These are phyloP conservation scores for Hyla sarda DNA, from an alignment of 2,113 vertebrate genomes.

Conservation along the genomic window DNA sequence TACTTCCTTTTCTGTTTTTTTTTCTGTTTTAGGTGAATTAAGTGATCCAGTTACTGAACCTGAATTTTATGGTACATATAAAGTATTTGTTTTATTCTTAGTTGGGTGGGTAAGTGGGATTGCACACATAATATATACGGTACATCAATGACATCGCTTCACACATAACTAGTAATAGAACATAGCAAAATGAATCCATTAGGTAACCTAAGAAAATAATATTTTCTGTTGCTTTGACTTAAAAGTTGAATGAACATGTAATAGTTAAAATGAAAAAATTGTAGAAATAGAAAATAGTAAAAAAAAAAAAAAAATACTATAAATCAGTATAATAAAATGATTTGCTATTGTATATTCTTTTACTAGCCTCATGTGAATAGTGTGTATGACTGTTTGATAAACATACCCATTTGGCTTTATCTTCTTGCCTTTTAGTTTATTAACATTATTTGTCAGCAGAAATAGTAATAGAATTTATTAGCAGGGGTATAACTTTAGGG, in stretches of 20 bases:
- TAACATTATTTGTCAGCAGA: neutral
- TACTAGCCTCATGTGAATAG: neutral
- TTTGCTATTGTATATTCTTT: neutral
- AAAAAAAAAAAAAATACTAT: neutral
- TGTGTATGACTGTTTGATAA: neutral
- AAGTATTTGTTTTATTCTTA: constrained; percentile 63
- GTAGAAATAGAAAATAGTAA: neutral
- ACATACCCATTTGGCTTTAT: neutral
- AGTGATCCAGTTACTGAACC: constrained; percentile 76
- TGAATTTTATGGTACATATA: constrained; percentile 80
- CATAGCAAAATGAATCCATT: neutral
- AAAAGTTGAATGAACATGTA: neutral
- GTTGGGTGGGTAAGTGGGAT: constrained; percentile 61
- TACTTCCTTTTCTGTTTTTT: constrained; percentile 59
- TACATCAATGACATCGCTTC: neutral
- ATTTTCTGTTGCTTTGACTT: neutral
- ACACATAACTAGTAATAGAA: constrained; percentile 8
- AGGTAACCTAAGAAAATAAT: neutral
- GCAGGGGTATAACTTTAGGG: neutral
- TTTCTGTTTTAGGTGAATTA: constrained; percentile 69
- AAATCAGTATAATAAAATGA: neutral
- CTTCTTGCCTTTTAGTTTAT: neutral
- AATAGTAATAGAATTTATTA: neutral
- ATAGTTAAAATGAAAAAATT: no score
- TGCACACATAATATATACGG: constrained; percentile 60